Base-by-base conservation (phyloP, 2,888 invertebrate species). In the Macrophya annulata region DNA sequence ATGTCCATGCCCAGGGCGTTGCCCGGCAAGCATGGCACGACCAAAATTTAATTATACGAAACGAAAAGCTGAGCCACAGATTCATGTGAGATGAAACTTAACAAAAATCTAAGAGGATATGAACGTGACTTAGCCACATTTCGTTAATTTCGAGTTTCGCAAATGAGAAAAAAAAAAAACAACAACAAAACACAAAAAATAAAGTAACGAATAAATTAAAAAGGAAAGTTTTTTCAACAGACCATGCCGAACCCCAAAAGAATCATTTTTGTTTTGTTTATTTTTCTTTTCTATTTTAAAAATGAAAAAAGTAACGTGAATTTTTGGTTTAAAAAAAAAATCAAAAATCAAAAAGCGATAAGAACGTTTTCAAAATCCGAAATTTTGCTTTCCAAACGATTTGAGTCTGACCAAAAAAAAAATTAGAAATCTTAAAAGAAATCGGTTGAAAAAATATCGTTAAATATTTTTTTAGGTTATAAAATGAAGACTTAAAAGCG, bases 1-100 rank as follows among this genome's bases (percentile, higher is more conserved):
- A 43, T 10, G 43, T 12, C 25, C 37, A 43, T 40, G 72, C 40
- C 5, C 43, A 31, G 72, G 72, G 72, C 72, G 43, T 43, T 21
- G 45, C 17, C 25, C 25, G 9, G 68, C 37, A 15, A 17, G 68
- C 68, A 21, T 31, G 68, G 68, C 45, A 43, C 72, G 45, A n/a
- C 72, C 21, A 45, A 72, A 72, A 72, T 72, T 72, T 21, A 72
- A 72, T 72, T 72, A 72, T 12, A 43, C 72, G n/a, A 72, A 72
- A 72, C 72, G 43, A 9, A 71, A 17, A 43, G 43, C 40, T 17
- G 40, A 43, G 72, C 21, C 62, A 40, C 12, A 74, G 45, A 74
- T 74, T 25, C 31, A 74, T 45, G 74, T 9, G 74, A 74, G 74
- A 74, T 74, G 74, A 74, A 74, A 74, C 37, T 37, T 37, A 6